A percentile compares a stretch with the other conserved stretches of the same genome.
Evolutionary conservation across 2,888 invertebrate species (phyloP).

Genomic region (Silvanus unidentatus): DNA sequence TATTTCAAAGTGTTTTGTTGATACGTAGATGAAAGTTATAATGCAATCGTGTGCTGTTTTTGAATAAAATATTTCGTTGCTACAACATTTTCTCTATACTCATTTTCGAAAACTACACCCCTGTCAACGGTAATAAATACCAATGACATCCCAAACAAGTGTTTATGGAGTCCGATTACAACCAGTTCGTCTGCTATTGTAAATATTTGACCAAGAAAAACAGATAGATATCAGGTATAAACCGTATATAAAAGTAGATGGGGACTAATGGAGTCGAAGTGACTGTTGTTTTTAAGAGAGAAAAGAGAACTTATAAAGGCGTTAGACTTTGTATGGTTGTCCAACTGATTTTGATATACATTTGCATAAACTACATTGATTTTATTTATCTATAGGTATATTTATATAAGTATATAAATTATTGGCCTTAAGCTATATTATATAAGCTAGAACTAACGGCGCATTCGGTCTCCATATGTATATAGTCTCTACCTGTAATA

Average conservation of each 20-base stretch:
- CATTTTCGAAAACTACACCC: slow-evolving; percentile 26
- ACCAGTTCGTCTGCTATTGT: slow-evolving; percentile 25
- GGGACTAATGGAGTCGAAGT: not conserved
- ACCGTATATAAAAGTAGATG: slow-evolving; percentile 1
- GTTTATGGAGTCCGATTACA: slow-evolving; percentile 31
- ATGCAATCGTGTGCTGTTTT: no score
- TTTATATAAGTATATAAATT: no score
- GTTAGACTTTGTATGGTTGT: not conserved
- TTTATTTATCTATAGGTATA: not conserved
- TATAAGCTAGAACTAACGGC: no score
- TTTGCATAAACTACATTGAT: slow-evolving; percentile 14
- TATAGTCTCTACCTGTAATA: no score
- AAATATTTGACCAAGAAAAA: slow-evolving; percentile 27
- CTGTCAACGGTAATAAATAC: slow-evolving; percentile 33
- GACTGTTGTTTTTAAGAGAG: no score
- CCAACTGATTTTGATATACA: slow-evolving; percentile 9
- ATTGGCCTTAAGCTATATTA: no score
- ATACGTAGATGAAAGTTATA: no score
- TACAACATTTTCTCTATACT: no score
- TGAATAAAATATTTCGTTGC: no score
- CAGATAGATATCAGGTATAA: slow-evolving; percentile 19
- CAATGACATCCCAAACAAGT: slow-evolving; percentile 23
- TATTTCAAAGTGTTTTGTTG: no score
- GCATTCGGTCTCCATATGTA: no score
- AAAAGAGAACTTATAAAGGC: not conserved